phyloP scores from a whole-genome alignment of 2,113 vertebrate species.

The Poicephalus meyeri region DNA sequence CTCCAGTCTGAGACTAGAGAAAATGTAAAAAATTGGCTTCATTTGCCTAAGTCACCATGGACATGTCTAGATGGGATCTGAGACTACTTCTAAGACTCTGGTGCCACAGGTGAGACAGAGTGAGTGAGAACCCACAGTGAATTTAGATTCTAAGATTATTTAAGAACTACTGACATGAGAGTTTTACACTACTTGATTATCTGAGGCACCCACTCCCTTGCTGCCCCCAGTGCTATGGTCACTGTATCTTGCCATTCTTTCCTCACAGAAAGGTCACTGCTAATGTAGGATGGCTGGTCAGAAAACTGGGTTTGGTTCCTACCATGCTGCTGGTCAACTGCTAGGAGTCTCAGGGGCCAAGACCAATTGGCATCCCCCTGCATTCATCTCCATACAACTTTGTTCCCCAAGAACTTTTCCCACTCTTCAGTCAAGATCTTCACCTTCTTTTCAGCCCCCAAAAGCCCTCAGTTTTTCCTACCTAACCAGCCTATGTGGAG shows the following conservation, averaged over 20 bases:
- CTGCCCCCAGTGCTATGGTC: not conserved
- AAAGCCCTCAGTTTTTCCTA: not conserved
- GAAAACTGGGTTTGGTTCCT: not conserved
- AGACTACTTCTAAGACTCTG: not conserved
- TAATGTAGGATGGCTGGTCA: not conserved
- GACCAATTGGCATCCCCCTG: not conserved
- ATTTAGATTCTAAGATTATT: not conserved
- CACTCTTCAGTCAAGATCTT: not conserved
- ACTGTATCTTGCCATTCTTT: not conserved
- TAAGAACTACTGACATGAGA: not conserved
- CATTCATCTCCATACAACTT: not conserved
- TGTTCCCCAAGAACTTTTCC: not conserved
- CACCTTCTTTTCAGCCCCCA: not conserved
- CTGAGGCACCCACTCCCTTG: not conserved
- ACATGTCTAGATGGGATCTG: not conserved
- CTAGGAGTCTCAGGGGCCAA: not conserved
- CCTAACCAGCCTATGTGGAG: not conserved
- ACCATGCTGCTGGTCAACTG: not conserved
- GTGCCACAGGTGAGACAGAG: not conserved
- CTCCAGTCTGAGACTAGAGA: not conserved
- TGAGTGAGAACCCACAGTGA: not conserved
- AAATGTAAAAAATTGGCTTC: not conserved
- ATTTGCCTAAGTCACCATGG: not conserved
- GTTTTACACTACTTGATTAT: not conserved
- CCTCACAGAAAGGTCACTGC: not conserved